phyloP scores from a whole-genome alignment of 1,140 invertebrate genomes.

The Teleopsis dalmanni region DNA sequence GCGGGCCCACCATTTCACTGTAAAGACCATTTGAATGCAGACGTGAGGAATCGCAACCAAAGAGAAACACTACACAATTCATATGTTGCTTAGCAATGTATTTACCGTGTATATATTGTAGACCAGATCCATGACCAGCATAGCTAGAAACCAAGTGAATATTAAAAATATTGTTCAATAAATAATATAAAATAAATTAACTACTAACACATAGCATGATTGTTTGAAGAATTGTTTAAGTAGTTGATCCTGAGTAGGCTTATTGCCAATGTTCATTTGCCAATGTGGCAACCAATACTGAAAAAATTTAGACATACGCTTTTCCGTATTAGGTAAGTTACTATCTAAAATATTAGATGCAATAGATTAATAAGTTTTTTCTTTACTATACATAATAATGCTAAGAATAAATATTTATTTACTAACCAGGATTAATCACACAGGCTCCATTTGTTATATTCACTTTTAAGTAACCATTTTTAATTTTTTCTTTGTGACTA shows the following conservation, averaged over 20 bases:
- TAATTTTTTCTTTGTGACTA: conserved; percentile 19
- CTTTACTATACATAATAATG: neutral
- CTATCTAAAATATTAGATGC: conserved; percentile 13
- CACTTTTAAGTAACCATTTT: conserved; percentile 25
- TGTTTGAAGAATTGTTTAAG: conserved; percentile 21
- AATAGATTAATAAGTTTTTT: neutral
- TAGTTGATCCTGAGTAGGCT: conserved; percentile 29
- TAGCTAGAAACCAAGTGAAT: conserved; percentile 20
- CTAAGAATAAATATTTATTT: neutral
- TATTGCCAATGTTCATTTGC: conserved; percentile 22
- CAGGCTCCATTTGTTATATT: conserved; percentile 20
- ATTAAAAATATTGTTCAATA: neutral
- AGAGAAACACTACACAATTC: conserved; percentile 33
- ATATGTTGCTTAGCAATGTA: conserved; percentile 25
- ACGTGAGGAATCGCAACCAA: conserved; percentile 38
- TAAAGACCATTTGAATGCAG: conserved; percentile 30
- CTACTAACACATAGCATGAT: conserved; percentile 35
- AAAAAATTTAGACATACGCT: conserved; percentile 29
- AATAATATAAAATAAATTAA: neutral
- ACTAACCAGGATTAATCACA: conserved; percentile 28
- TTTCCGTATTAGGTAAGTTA: conserved; percentile 34
- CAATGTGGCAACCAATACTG: conserved; percentile 36
- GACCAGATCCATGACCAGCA: conserved; percentile 36
- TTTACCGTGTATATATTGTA: conserved; percentile 33
- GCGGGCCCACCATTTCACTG: conserved; percentile 32